Conservation (phyloP, 2,113 vertebrate genomes). For the Mystacornis crossleyi region DNA sequence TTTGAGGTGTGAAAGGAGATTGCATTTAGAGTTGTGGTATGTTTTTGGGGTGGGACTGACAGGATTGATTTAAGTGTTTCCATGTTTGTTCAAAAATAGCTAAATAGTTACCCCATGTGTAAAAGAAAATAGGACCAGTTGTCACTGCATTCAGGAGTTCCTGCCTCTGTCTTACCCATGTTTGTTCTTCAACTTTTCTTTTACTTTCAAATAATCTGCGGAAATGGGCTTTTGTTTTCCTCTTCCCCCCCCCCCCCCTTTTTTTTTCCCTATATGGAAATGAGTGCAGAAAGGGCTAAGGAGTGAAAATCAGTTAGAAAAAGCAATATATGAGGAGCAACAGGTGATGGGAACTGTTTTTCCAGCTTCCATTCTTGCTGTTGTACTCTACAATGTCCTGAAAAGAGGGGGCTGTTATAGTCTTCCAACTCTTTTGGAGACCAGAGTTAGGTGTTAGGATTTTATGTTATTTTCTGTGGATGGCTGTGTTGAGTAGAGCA, state of each 20-base stretch:
- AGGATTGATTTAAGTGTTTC: background rate
- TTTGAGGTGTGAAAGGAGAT: background rate
- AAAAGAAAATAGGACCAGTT: background rate
- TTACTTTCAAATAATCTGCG: background rate
- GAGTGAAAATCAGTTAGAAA: background rate
- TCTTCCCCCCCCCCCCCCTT: no score
- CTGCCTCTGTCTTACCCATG: background rate
- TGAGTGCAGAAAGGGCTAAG: background rate
- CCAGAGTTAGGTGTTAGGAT: background rate
- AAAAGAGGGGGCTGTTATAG: background rate
- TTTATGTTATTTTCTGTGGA: background rate
- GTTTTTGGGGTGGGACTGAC: background rate
- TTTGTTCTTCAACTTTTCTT: background rate
- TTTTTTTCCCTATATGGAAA: background rate
- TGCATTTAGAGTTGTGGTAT: background rate
- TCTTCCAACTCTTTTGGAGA: background rate
- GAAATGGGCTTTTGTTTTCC: background rate
- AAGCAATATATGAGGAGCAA: background rate
- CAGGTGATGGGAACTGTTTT: background rate
- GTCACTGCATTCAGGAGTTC: background rate
- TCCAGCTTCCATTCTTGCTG: background rate
- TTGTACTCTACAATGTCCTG: background rate
- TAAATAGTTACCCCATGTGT: fast-evolving
- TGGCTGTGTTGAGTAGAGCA: background rate
- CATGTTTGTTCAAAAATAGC: background rate